These are phyloP conservation scores for Pristionchus maxplancki DNA, from an alignment of 2,888 invertebrate genomes.

Conservation along the genomic window DNA sequence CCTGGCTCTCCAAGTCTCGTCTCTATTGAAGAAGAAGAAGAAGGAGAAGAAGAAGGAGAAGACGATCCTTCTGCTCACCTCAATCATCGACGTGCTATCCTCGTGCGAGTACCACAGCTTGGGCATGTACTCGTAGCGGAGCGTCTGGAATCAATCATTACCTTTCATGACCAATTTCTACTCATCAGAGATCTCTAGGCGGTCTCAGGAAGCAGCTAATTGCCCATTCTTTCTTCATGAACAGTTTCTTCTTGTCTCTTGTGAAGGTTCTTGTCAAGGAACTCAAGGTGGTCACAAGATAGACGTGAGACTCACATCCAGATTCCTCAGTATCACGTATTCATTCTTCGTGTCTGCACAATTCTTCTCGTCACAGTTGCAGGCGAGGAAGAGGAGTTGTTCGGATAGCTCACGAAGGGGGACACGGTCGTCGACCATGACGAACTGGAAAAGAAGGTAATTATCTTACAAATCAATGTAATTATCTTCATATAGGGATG, in stretches of 20 bases:
- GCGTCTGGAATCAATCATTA: background rate
- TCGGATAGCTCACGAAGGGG: background rate
- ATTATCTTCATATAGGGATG: background rate
- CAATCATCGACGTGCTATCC: constrained; percentile 63
- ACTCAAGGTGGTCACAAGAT: too few relatives aligned
- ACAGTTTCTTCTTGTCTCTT: too few relatives aligned
- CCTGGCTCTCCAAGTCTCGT: background rate
- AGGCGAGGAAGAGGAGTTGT: constrained; percentile 58
- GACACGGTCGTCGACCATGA: background rate
- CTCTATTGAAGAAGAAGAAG: background rate
- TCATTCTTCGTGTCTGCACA: background rate
- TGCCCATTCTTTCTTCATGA: too few relatives aligned
- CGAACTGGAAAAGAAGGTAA: background rate
- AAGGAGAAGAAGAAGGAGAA: background rate
- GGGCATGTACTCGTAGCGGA: constrained; percentile 4
- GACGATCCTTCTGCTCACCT: constrained; percentile 50
- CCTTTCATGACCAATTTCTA: background rate
- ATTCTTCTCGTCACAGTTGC: constrained; percentile 53
- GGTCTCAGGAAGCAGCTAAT: too few relatives aligned
- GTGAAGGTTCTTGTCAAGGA: too few relatives aligned
- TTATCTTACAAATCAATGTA: background rate
- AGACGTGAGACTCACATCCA: background rate
- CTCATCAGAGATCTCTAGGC: too few relatives aligned
- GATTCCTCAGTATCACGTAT: constrained; percentile 16
- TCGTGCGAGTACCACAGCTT: constrained; percentile 55